phyloP scores from a whole-genome alignment of 2,888 invertebrate genomes.

The Dioctria rufipes region DNA sequence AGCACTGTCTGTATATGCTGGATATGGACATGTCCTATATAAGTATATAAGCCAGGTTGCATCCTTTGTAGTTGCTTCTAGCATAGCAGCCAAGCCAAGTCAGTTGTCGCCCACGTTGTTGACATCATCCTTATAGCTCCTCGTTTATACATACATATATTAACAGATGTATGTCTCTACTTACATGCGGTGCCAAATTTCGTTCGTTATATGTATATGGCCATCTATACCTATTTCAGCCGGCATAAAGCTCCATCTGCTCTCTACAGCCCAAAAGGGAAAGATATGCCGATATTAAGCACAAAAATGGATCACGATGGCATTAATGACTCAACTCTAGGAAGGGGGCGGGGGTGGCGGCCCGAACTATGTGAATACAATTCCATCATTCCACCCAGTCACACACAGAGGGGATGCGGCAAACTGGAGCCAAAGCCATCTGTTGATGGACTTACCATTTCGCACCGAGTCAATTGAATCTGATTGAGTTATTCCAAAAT shows the following conservation, averaged over 20 bases:
- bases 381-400: too few relatives aligned
- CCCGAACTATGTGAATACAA: background rate
- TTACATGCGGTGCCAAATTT: too few relatives aligned
- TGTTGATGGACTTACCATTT: conserved; percentile 31
- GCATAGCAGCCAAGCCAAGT: too few relatives aligned
- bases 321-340: conserved; percentile 39
- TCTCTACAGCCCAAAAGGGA: background rate
- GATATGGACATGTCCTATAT: too few relatives aligned
- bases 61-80: too few relatives aligned
- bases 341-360: too few relatives aligned
- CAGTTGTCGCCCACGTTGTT: too few relatives aligned
- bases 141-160: too few relatives aligned
- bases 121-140: too few relatives aligned
- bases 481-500: conserved; percentile 46
- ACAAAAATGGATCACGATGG: conserved; percentile 43
- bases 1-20: too few relatives aligned
- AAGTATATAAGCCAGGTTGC: too few relatives aligned
- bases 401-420: background rate
- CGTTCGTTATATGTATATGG: background rate
- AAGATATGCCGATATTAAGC: conserved; percentile 29
- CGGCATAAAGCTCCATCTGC: background rate
- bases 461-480: conserved; percentile 30
- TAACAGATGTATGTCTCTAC: too few relatives aligned
- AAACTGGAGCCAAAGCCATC: conserved; percentile 33
- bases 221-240: background rate